A percentile compares a stretch with the other conserved stretches of the same genome.
These are phyloP conservation scores for Macrocentrus cingulum DNA, from an alignment of 1,140 invertebrate species.

Conservation along the genomic window DNA sequence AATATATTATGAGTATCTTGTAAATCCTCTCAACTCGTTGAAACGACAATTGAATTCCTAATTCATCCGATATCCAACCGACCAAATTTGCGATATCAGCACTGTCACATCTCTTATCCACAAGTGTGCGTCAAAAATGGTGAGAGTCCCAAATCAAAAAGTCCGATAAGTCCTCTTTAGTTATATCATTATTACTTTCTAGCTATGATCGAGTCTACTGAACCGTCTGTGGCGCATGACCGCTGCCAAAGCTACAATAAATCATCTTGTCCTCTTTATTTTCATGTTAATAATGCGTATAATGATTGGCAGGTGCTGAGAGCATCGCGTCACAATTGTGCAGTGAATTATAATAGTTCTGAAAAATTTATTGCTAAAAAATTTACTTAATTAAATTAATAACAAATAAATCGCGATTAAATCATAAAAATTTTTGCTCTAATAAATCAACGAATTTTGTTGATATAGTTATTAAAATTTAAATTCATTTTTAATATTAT, in stretches of 20 bases:
- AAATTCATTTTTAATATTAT: no score
- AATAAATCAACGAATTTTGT: no score
- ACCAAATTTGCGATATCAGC: constrained; percentile 49
- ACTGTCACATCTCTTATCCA: constrained; percentile 57
- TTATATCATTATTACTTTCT: constrained; percentile 56
- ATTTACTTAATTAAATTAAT: no score
- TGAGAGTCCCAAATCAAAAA: constrained; percentile 58
- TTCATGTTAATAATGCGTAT: constrained; percentile 31
- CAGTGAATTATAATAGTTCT: constrained; percentile 48
- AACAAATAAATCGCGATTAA: no score
- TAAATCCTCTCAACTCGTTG: neutral
- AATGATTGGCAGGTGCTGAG: constrained; percentile 56
- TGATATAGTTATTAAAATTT: no score
- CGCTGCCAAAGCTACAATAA: constrained; percentile 47
- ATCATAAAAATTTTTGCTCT: no score
- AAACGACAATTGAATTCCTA: neutral
- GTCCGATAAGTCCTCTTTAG: constrained; percentile 56
- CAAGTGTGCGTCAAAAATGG: constrained; percentile 59
- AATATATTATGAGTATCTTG: no score
- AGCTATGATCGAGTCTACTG: constrained; percentile 55
- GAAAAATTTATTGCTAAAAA: constrained; percentile 46
- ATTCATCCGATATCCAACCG: constrained; percentile 9
- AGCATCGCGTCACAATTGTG: constrained; percentile 45
- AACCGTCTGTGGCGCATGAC: constrained; percentile 42
- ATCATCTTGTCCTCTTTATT: constrained; percentile 34